A percentile compares a stretch with the other conserved stretches of the same genome.
phyloP scores from a whole-genome alignment of 2,113 vertebrate genomes.

The Ophiodon elongatus region DNA sequence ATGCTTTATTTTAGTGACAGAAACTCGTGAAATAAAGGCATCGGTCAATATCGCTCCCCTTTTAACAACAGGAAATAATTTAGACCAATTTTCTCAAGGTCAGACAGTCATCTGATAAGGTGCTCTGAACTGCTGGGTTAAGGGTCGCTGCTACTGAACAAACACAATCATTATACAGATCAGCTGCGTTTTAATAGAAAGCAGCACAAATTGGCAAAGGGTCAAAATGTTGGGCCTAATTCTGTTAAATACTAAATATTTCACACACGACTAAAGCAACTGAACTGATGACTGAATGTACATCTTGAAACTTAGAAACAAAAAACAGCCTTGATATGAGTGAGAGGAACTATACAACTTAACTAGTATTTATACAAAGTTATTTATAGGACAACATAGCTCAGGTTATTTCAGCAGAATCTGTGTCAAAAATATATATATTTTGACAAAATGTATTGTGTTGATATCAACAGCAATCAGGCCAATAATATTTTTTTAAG shows the following conservation, averaged over 20 bases:
- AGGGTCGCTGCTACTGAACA: constrained; percentile 86
- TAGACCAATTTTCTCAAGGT: constrained; percentile 90
- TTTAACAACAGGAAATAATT: constrained; percentile 91
- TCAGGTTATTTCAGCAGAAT: not conserved
- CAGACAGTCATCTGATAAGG: constrained; percentile 90
- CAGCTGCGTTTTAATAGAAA: constrained; percentile 64
- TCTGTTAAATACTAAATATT: constrained; percentile 40
- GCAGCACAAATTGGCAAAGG: constrained; percentile 28
- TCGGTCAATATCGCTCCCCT: constrained; percentile 82
- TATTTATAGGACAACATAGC: too few relatives aligned
- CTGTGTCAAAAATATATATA: not conserved
- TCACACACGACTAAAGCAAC: not conserved
- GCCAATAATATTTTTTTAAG: not conserved
- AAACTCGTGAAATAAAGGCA: constrained; percentile 69
- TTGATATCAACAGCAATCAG: not conserved
- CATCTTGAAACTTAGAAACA: not conserved
- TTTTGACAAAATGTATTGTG: not conserved
- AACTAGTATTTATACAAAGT: not conserved
- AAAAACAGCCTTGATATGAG: not conserved
- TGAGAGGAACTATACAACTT: not conserved
- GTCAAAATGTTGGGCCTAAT: constrained; percentile 44
- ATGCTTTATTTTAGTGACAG: constrained; percentile 38
- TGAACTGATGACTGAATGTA: not conserved
- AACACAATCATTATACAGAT: constrained; percentile 78
- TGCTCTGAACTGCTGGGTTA: constrained; percentile 80